Evolutionary conservation across 2,888 invertebrate species (phyloP), one percentile per base, ranked within the genome.

Genomic region (Reticulitermes lucifugus): DNA sequence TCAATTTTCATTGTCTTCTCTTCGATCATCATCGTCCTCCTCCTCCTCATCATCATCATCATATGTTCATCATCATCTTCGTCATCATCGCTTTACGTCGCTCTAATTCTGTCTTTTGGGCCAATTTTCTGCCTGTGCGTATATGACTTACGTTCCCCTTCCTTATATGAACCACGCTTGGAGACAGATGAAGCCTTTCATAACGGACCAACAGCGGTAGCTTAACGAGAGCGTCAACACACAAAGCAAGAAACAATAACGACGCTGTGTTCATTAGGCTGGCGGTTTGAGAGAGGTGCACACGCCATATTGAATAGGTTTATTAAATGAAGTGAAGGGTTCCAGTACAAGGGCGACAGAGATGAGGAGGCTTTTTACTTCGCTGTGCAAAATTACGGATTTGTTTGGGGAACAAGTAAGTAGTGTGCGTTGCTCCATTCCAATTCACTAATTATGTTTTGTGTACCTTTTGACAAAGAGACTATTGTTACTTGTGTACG

Each of bases 171-270:
- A 65, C 65, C n/a, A 2, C 65, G 65, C 65, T 25, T 14, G 25
- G 9, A n/a, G 25, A 2, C n/a, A 6, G 25, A 65, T 65, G 65
- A 25, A 65, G 25, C 65, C 2, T 25, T 65, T 65, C 65, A 65
- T 65, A 65, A n/a, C 65, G 10, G 65, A 65, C n/a, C 65, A 25
- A 65, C 65, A 65, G 65, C n/a, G 12, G 65, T 65, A n/a, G 25
- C 65, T n/a, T 65, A 65, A 65, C 65, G 25, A 65, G 65, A 65
- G 65, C n/a, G 65, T 65, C 65, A 65, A 65, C 65, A 65, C 65
- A 65, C 65, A 65, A 65, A 65, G 65, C 65, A 65, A 65, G 65
- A 65, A 65, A 65, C 65, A 65, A 65, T 65, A 65, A 65, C 10
- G 65, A 25, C 65, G 7, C 25, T n/a, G 65, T 65, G 65, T n/a